Evolutionary conservation across 2,888 invertebrate genomes (phyloP), one percentile per base, ranked within the genome.

Genomic region (Gnatocerus cornutus): DNA sequence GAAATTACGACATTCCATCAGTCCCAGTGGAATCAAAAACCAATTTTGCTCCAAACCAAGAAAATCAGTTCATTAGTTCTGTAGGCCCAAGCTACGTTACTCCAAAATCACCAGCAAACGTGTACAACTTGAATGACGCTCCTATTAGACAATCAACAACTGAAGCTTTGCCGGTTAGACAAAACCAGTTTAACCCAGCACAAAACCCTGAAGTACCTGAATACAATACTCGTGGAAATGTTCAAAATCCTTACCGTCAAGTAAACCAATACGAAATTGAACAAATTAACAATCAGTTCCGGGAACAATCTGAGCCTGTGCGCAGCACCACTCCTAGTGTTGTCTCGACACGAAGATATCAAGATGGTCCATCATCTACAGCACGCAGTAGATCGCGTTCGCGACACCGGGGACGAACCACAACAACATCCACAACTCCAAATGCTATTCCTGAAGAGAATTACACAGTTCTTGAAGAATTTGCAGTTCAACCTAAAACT

Each of bases 381-480:
- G 69, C 68, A 3, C 71, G 77, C 41, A 61, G 69, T 9, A 77
- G 77, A 46, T 72, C 75, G 12, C 71, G 73, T 39, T 69, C 71
- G 53, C 52, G 71, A 16, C 63, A 62, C 52, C 43, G 71, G 41
- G 56, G 55, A 43, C 59, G 56, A 62, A 61, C 33, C 8, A 73
- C 71, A 41, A 73, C 74, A 8, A 73, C 76, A 8, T 74, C 76
- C 6, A 68, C 76, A 37, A 71, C 74, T 52, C 69, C 71, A 41
- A 48, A 39, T 16, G 37, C 10, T 21, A 10, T 53, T 9, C 69
- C 76, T 50, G 76, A 76, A 41, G 77, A 78, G 9, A 75, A 76
- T 48, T 84, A 83, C 55, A 82, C 82, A 0, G 78, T 82, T 39
- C 69, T 83, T 12, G 83, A 84, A 74, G 80, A 83, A 53, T 83